Evolutionary conservation across 2,113 vertebrate species (phyloP).

Genomic region (Pituophis catenifer): DNA sequence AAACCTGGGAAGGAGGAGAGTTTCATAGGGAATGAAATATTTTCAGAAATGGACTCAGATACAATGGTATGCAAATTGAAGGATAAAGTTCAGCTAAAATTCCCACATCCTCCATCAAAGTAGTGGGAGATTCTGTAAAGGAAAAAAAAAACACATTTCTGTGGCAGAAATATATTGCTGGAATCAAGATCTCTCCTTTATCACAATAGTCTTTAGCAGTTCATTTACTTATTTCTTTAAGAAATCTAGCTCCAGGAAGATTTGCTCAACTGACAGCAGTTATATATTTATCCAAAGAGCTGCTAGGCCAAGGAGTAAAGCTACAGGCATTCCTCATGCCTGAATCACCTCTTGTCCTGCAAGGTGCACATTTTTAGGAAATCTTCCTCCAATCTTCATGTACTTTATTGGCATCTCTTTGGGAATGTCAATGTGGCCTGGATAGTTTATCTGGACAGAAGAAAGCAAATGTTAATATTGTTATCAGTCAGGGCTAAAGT

Average conservation of each 20-base stretch:
- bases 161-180: constrained; percentile 45
- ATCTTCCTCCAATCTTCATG: constrained; percentile 1
- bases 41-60: background rate
- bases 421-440: constrained; percentile 7
- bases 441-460: background rate
- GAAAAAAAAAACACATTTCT: constrained; percentile 6
- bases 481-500: constrained; percentile 44
- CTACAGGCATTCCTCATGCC: background rate
- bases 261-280: constrained; percentile 44
- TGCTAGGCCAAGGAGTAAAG: background rate
- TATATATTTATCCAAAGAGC: constrained; percentile 33
- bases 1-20: background rate
- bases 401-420: constrained; percentile 40
- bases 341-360: constrained; percentile 46
- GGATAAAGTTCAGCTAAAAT: constrained; percentile 38
- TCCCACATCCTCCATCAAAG: constrained; percentile 32
- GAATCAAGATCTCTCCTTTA: constrained; percentile 37
- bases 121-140: constrained; percentile 31
- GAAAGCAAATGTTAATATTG: constrained; percentile 47
- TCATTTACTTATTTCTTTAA: constrained; percentile 59
- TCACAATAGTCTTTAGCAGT: background rate
- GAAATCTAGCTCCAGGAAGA: constrained; percentile 1
- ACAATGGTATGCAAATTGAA: background rate
- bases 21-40: background rate
- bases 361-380: constrained; percentile 61